These are phyloP conservation scores for Oxytorus armatus DNA, from an alignment of 2,888 invertebrate species.

Conservation along the genomic window DNA sequence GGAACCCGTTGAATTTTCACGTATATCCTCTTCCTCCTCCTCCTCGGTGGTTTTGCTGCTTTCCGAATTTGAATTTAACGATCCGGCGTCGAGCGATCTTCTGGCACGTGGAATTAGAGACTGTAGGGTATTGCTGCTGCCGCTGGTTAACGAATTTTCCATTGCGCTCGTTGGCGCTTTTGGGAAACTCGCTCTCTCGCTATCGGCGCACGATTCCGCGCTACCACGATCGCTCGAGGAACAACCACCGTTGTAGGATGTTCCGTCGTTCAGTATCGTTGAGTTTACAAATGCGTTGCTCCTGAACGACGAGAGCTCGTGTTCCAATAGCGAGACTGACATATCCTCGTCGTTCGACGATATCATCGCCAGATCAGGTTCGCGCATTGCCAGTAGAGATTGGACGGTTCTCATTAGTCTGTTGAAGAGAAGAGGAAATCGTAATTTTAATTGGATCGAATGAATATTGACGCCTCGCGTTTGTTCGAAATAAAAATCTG, in stretches of 20 bases:
- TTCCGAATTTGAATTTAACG: conserved; percentile 75
- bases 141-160: conserved; percentile 54
- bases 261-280: conserved; percentile 68
- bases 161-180: conserved; percentile 58
- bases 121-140: conserved; percentile 57
- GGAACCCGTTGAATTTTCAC: conserved; percentile 21
- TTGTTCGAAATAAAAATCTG: no score
- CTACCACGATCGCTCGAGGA: conserved; percentile 71
- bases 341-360: conserved; percentile 67
- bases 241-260: conserved; percentile 66
- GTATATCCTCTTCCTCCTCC: conserved; percentile 38
- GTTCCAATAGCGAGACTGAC: conserved; percentile 45
- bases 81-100: conserved; percentile 79
- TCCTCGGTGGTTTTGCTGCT: conserved; percentile 79
- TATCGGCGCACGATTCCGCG: conserved; percentile 71
- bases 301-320: conserved; percentile 64
- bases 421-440: conserved; percentile 35
- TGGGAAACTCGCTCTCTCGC: conserved; percentile 70
- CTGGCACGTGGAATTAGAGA: conserved; percentile 75
- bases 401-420: conserved; percentile 88
- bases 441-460: no score
- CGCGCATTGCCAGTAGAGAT: conserved; percentile 87
- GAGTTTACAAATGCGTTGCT: conserved; percentile 73
- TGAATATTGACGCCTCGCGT: no score
- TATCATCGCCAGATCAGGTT: conserved; percentile 86